phyloP scores from a whole-genome alignment of 2,113 vertebrate genomes.

The Bucco capensis region DNA sequence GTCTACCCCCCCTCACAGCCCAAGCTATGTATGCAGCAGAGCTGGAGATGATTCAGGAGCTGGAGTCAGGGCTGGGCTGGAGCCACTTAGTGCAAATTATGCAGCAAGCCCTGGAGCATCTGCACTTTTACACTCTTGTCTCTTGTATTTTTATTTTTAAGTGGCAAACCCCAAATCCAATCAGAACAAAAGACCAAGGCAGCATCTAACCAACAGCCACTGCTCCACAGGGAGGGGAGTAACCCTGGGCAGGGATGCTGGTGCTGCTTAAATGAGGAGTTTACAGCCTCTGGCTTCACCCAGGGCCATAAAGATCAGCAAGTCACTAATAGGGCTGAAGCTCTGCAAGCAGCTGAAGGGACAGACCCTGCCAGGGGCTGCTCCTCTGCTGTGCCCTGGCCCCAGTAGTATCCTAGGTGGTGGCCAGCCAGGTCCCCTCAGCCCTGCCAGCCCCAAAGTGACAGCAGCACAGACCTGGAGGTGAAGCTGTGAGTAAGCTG shows the following conservation, averaged over 20 bases:
- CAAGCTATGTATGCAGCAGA: not conserved
- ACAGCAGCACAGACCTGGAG: not conserved
- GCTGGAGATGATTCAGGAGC: not conserved
- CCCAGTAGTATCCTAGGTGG: accelerated
- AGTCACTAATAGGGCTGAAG: conserved; percentile 45
- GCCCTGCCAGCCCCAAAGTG: not conserved
- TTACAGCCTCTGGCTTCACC: conserved; percentile 65
- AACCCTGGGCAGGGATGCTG: not conserved
- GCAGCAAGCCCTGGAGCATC: not conserved
- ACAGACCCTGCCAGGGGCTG: not conserved
- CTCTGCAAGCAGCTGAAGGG: not conserved
- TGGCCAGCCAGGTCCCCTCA: not conserved
- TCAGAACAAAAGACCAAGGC: not conserved
- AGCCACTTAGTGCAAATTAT: not conserved
- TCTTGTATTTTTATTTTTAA: not conserved
- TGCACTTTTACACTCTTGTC: not conserved
- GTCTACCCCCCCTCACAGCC: not conserved
- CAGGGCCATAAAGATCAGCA: conserved; percentile 54
- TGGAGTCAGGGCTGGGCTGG: accelerated
- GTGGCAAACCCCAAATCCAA: not conserved
- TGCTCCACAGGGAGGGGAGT: not conserved
- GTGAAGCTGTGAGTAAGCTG: not conserved
- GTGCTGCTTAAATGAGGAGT: conserved; percentile 52
- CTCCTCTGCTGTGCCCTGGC: accelerated
- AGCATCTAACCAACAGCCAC: not conserved